Evolutionary conservation across 2,888 invertebrate genomes (phyloP).

Genomic region (Achlya flavicornis): DNA sequence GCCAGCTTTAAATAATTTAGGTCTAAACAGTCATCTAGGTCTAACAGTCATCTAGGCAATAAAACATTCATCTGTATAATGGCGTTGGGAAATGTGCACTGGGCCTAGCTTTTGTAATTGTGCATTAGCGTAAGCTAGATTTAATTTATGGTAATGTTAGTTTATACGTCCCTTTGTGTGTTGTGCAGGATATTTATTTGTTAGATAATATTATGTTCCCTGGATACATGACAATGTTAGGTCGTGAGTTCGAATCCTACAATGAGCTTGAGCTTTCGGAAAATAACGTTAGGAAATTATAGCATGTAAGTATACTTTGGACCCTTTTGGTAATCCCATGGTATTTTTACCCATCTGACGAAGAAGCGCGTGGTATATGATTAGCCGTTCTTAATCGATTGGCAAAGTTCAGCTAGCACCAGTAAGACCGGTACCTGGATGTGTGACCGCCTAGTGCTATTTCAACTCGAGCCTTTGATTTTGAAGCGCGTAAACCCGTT

Average conservation of each 20-base stretch:
- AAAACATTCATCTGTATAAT: slow-evolving; percentile 50
- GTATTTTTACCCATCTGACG: no score
- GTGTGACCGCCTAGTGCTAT: no score
- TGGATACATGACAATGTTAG: no score
- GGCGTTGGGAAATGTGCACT: slow-evolving; percentile 42
- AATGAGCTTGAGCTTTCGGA: neutral
- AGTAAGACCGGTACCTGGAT: no score
- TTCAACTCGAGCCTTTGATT: no score
- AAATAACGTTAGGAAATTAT: no score
- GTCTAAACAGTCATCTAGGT: neutral
- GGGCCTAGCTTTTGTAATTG: slow-evolving; percentile 45
- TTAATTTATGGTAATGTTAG: neutral
- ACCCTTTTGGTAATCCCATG: neutral
- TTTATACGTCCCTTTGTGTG: neutral
- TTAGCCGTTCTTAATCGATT: no score
- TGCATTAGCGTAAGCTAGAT: slow-evolving; percentile 20
- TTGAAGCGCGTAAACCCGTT: no score
- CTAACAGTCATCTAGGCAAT: slow-evolving; percentile 26
- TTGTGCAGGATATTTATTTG: neutral
- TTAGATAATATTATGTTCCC: neutral
- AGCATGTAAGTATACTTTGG: neutral
- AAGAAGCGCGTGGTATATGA: no score
- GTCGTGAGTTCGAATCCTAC: neutral
- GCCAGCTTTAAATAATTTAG: neutral
- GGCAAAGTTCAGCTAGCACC: no score